Percentiles rank a stretch among this genome's conserved stretches.
Evolutionary conservation across 2,113 vertebrate genomes (phyloP).

Genomic region (Chloroceryle aenea): DNA sequence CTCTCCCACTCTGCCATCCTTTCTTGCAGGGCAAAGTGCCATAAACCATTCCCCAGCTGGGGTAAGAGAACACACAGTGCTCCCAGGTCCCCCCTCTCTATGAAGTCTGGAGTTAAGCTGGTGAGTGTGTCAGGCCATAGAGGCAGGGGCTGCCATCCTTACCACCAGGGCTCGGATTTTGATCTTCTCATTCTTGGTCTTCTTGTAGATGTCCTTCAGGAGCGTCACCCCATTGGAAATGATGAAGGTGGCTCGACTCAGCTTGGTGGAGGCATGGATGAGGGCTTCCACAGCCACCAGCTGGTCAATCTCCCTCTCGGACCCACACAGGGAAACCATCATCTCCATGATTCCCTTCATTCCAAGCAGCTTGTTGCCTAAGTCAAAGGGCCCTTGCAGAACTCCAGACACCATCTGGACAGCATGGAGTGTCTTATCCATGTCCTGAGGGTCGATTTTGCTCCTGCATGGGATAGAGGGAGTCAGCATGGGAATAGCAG

Average conservation of each 20-base stretch:
- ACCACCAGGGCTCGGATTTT: constrained; percentile 97
- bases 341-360: constrained; percentile 96
- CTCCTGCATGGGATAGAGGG: constrained; percentile 74
- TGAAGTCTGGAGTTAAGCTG: neutral
- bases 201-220: constrained; percentile 97
- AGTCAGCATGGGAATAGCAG: neutral
- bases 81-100: neutral
- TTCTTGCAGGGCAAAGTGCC: neutral
- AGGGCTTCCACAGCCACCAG: constrained; percentile 95
- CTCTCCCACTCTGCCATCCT: neutral
- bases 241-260: constrained; percentile 94
- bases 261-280: constrained; percentile 93
- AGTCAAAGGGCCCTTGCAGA: constrained; percentile 93
- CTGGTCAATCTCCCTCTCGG: constrained; percentile 93
- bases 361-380: constrained; percentile 90
- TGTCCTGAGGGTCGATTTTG: constrained; percentile 93
- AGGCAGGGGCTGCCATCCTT: constrained; percentile 50
- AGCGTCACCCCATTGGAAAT: constrained; percentile 91
- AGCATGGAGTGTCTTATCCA: constrained; percentile 95
- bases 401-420: constrained; percentile 92
- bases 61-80: neutral
- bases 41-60: neutral
- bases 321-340: constrained; percentile 95
- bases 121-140: fast-evolving
- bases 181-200: constrained; percentile 95